Evolutionary conservation across 2,888 invertebrate genomes (phyloP), one percentile per base, ranked within the genome.

Genomic region (Hipparchia semele): DNA sequence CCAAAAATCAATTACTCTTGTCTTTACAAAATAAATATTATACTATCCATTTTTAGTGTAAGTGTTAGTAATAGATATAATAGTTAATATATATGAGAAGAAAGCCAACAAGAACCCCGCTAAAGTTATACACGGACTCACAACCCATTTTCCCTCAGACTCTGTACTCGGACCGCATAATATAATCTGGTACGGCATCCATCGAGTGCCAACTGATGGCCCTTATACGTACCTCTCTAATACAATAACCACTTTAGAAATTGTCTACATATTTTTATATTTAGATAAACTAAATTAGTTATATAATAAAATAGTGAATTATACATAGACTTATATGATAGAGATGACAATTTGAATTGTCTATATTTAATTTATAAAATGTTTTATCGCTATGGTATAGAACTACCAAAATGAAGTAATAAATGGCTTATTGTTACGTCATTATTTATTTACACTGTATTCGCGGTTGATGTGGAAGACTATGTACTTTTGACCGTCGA

Each of bases 221-320:
- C 61, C 23, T 51, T 61, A 45, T 64, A 74, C 60, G 71, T 75
- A 77, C 73, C 60, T 73, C 23, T 70, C 45, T 73, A 73, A 61
- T 72, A 71, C 71, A 69, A 51, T 71, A 75, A 75, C 67, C 74
- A 75, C 56, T 68, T 73, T 73, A 71, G 67, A 74, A 58, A 58
- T 13, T 73, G 66, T 74, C 76, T 75, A 74, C 73, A 76, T 76
- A 78, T 78, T 76, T 78, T 79, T 79, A 74, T 76, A 77, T 78
- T 77, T 75, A 71, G 61, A 66, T 71, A 64, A 74, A 74, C 51
- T 74, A 71, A 76, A 72, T 72, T 73, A 73, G 70, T 73, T 73
- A 64, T 72, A 67, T 71, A 46, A 69, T 13, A 9, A 60, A 73
- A 69, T 75, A 73, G 75, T 75, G 58, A 74, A 73, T 73, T 77